Conservation (phyloP, 2,797 vertebrate species). For the Liparis tanakae region DNA sequence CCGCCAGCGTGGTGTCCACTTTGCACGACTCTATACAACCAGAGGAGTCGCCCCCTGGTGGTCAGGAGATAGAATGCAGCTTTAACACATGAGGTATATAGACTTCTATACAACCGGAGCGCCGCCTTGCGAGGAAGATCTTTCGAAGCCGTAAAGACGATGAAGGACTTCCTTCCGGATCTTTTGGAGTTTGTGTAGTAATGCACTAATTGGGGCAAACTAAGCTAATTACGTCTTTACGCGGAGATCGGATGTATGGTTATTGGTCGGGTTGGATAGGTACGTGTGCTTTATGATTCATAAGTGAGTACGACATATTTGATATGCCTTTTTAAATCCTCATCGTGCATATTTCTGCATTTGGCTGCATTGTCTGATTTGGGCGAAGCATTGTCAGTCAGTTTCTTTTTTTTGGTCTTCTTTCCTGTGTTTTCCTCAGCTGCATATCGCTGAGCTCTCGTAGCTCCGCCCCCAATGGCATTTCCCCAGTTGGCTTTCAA, state of each 20-base stretch:
- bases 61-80: too few relatives aligned
- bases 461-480: neutral
- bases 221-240: constrained; percentile 23
- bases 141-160: constrained; percentile 17
- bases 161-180: constrained; percentile 49
- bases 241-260: neutral
- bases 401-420: too few relatives aligned
- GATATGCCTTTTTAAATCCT: too few relatives aligned
- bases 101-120: neutral
- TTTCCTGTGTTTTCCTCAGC: too few relatives aligned
- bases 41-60: too few relatives aligned
- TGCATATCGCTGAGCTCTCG: neutral
- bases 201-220: constrained; percentile 38
- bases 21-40: too few relatives aligned
- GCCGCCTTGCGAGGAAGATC: constrained; percentile 40
- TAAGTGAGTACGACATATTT: too few relatives aligned
- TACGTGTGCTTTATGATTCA: neutral
- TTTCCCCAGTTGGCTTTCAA: neutral
- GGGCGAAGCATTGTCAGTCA: too few relatives aligned
- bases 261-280: neutral
- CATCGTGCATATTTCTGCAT: too few relatives aligned
- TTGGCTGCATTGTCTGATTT: too few relatives aligned
- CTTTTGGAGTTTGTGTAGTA: constrained; percentile 21
- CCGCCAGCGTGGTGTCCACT: too few relatives aligned
- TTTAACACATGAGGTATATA: too few relatives aligned